Evolutionary conservation across 2,797 vertebrate species (phyloP).

Genomic region (Megaceryle alcyon): DNA sequence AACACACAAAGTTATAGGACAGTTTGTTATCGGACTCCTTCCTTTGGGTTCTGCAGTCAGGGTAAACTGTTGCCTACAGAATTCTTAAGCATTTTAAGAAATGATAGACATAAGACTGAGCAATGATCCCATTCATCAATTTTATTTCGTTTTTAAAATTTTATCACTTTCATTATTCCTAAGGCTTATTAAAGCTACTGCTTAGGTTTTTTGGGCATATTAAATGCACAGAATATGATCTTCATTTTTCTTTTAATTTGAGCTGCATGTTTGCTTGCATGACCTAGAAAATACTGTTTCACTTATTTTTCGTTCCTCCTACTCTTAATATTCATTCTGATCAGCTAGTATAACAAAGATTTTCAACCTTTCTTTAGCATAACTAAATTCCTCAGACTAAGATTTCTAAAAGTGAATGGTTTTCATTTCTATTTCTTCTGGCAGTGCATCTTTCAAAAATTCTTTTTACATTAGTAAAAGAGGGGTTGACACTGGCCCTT

Average conservation of each 20-base stretch:
- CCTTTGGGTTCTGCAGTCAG: background rate
- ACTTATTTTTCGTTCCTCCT: background rate
- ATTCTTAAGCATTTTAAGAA: background rate
- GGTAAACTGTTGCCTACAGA: background rate
- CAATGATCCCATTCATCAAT: background rate
- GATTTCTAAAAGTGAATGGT: fast-evolving
- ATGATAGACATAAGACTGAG: background rate
- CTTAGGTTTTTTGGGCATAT: background rate
- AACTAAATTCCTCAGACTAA: background rate
- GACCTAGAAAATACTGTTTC: background rate
- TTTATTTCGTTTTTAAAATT: background rate
- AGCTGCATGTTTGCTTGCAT: background rate
- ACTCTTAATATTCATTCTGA: background rate
- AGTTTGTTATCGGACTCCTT: background rate
- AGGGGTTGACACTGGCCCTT: background rate
- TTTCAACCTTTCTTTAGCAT: background rate
- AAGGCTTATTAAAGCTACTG: background rate
- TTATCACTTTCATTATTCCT: background rate
- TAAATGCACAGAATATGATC: background rate
- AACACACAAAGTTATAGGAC: background rate
- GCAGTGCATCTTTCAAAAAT: background rate
- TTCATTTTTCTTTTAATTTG: background rate
- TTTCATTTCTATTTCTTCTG: background rate
- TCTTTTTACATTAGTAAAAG: background rate
- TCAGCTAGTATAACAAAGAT: background rate